Percentiles rank a stretch among this genome's conserved stretches.
phyloP scores from a whole-genome alignment of 2,888 invertebrate species.

The Amiota communis region DNA sequence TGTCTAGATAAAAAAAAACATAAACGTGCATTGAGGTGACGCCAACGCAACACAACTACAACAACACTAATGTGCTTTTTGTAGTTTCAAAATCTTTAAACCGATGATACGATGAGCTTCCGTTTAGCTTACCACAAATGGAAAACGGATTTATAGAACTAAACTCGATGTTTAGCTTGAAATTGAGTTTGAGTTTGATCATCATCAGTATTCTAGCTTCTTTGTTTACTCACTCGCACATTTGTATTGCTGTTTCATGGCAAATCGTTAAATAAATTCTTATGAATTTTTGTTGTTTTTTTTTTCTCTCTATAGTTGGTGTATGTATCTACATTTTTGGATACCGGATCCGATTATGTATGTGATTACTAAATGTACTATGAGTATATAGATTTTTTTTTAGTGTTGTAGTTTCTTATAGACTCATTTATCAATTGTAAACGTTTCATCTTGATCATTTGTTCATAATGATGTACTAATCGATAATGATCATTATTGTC shows the following conservation, averaged over 20 bases:
- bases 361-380: conserved; percentile 44
- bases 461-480: conserved; percentile 7
- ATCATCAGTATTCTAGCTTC: conserved; percentile 18
- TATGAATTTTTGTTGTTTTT: conserved; percentile 15
- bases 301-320: conserved; percentile 27
- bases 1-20: not conserved
- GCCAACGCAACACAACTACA: not conserved
- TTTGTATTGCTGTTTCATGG: not conserved
- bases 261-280: no score
- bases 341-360: conserved; percentile 64
- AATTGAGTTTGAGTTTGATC: not conserved
- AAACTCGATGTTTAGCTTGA: not conserved
- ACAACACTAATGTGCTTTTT: conserved; percentile 1
- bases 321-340: conserved; percentile 50
- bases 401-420: not conserved
- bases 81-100: not conserved
- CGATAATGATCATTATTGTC: not conserved
- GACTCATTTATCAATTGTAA: conserved; percentile 21
- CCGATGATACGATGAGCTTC: conserved; percentile 35
- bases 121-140: conserved; percentile 17
- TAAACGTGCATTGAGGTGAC: not conserved
- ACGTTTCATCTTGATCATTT: not conserved
- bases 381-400: conserved; percentile 34
- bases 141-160: not conserved
- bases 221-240: conserved; percentile 6